phyloP scores from a whole-genome alignment of 2,888 invertebrate genomes.

The Gonocerus acuteangulatus region DNA sequence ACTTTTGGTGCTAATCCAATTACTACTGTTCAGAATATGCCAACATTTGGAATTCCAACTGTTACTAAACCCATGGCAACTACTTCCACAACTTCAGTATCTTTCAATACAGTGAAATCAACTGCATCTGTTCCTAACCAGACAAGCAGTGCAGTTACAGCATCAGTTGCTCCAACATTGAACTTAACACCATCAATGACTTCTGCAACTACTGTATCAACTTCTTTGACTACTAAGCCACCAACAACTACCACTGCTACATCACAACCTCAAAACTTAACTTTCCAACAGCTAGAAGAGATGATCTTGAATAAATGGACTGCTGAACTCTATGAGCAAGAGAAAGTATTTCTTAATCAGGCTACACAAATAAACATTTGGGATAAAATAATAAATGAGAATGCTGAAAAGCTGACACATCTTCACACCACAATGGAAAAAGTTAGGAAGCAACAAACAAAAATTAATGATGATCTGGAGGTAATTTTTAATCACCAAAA shows the following conservation, averaged over 20 bases:
- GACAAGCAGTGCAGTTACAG: slow-evolving; percentile 43
- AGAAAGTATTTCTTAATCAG: slow-evolving; percentile 84
- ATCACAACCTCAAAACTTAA: slow-evolving; percentile 46
- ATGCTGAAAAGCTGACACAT: slow-evolving; percentile 22
- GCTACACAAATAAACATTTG: slow-evolving; percentile 93
- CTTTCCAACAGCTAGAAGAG: slow-evolving; percentile 81
- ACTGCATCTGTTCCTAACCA: slow-evolving; percentile 41
- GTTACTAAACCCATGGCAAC: slow-evolving; percentile 40
- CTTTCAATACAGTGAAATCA: not conserved
- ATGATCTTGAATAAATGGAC: slow-evolving; percentile 85
- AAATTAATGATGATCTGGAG: slow-evolving; percentile 85
- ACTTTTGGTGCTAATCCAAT: slow-evolving; percentile 6
- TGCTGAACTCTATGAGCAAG: slow-evolving; percentile 83
- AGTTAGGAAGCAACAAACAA: slow-evolving; percentile 60
- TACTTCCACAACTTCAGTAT: slow-evolving; percentile 33
- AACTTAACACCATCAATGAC: slow-evolving; percentile 43
- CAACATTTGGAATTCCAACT: slow-evolving; percentile 2
- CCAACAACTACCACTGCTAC: slow-evolving; percentile 43
- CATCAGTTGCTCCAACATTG: slow-evolving; percentile 39
- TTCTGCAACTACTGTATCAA: slow-evolving; percentile 41
- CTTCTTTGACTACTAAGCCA: slow-evolving; percentile 43
- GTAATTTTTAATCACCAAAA: slow-evolving; percentile 87
- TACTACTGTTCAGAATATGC: not conserved
- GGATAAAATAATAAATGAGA: slow-evolving; percentile 55
- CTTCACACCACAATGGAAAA: slow-evolving; percentile 19